Evolutionary conservation across 2,888 invertebrate genomes (phyloP), one percentile per base, ranked within the genome.

Genomic region (Drosophila borealis): DNA sequence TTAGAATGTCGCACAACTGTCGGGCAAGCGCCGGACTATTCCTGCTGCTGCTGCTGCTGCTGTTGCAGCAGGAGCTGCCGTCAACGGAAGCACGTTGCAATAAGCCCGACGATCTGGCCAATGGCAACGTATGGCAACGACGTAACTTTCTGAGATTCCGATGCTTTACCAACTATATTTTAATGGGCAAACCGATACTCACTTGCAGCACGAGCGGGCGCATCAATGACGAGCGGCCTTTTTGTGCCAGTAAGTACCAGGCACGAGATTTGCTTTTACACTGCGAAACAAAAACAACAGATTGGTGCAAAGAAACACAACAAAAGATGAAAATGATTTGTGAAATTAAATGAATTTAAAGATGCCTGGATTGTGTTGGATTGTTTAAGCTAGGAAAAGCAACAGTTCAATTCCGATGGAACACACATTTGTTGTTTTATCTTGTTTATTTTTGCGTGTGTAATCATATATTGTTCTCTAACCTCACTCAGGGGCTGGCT

Each of bases 401-500:
- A 25, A 25, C 8, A 29, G 8, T 29, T 29, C 29, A 29, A 8
- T 8, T 29, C 29, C 8, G 29, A 2, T 29, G 29, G 29, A 29
- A 29, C 8, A 29, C 29, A 2, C 29, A 29, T 29, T 2, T 29
- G 29, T 29, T 8, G 29, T 8, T 29, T 13, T 36, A 11, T 36
- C 11, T 13, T 13, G 11, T 36, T 10, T 36, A 13, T 36, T 36
- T 36, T 13, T 4, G 4, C 4, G 36, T 13, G 4, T 36, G 36
- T 36, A 13, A 11, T 36, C 10, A 11, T 36, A 36, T 36, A 36
- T 36, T 36, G 13, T 4, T 36, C 13, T 56, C n/a, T 37, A 9
- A 59, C 39, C 53, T n/a, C 5, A 4, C 11, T 4, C 39, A 96
- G 96, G 92, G 77, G 78, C 93, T 0, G 95, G 94, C n/a, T 96